Evolutionary conservation across 2,888 invertebrate genomes (phyloP).

Genomic region (Romanomermis culicivorax): DNA sequence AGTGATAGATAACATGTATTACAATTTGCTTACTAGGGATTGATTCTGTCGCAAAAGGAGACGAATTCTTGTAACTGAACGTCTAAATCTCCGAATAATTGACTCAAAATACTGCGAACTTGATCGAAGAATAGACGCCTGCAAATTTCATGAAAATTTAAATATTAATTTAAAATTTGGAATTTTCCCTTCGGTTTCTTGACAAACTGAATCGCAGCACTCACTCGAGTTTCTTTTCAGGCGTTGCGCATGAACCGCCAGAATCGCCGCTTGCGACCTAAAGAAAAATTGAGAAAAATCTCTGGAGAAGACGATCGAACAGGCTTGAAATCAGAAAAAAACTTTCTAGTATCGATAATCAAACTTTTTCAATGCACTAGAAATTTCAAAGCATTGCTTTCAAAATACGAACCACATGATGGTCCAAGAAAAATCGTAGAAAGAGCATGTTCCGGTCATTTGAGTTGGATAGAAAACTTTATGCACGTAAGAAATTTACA

Average conservation of each 20-base stretch:
- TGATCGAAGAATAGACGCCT: constrained; percentile 33
- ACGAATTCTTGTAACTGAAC: constrained; percentile 64
- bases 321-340: too few relatives aligned
- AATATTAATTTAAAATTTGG: not conserved
- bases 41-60: constrained; percentile 59
- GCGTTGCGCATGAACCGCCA: constrained; percentile 11
- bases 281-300: not conserved
- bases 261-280: not conserved
- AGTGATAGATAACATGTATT: too few relatives aligned
- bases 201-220: not conserved
- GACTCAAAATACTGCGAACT: constrained; percentile 49
- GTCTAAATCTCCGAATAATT: constrained; percentile 68
- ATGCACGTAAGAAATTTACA: too few relatives aligned
- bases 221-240: not conserved
- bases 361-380: too few relatives aligned
- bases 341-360: too few relatives aligned
- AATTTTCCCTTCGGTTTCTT: not conserved
- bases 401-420: too few relatives aligned
- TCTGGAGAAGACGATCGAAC: not conserved
- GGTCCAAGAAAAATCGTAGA: too few relatives aligned
- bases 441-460: too few relatives aligned
- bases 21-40: constrained; percentile 52
- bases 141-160: constrained; percentile 4
- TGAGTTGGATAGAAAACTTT: too few relatives aligned
- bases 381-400: too few relatives aligned